Conservation (phyloP, 2,797 vertebrate genomes). For the Platyrinchus mystaceus region DNA sequence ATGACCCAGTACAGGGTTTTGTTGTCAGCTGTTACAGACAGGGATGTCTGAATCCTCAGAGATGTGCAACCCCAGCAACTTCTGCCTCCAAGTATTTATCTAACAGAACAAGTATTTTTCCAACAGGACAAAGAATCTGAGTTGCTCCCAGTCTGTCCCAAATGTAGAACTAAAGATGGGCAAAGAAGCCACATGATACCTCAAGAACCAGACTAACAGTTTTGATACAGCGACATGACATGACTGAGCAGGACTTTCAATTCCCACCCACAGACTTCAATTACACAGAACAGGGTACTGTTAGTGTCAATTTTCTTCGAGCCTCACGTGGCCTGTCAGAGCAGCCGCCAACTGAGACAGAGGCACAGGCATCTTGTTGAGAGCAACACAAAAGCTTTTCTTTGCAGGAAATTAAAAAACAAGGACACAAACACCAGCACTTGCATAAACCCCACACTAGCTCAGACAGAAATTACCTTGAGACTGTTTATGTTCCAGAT, state of each 20-base stretch:
- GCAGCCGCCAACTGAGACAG: neutral
- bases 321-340: neutral
- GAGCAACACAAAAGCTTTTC: constrained; percentile 42
- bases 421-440: constrained; percentile 42
- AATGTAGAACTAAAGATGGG: neutral
- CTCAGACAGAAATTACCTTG: constrained; percentile 47
- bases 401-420: constrained; percentile 53
- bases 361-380: neutral
- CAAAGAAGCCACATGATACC: neutral
- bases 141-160: neutral
- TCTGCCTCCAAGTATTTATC: neutral
- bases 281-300: neutral
- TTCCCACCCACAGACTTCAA: neutral
- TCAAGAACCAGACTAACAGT: neutral
- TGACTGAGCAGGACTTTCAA: neutral
- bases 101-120: neutral
- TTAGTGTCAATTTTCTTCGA: neutral
- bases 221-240: neutral
- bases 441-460: neutral
- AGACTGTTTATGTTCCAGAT: constrained; percentile 49
- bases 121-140: neutral
- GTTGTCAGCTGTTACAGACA: neutral
- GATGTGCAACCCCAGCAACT: neutral
- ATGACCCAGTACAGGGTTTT: neutral
- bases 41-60: neutral